A percentile compares a stretch with the other conserved stretches of the same genome.
These are phyloP conservation scores for Tiliqua scincoides DNA, from an alignment of 2,113 vertebrate genomes.

Conservation along the genomic window DNA sequence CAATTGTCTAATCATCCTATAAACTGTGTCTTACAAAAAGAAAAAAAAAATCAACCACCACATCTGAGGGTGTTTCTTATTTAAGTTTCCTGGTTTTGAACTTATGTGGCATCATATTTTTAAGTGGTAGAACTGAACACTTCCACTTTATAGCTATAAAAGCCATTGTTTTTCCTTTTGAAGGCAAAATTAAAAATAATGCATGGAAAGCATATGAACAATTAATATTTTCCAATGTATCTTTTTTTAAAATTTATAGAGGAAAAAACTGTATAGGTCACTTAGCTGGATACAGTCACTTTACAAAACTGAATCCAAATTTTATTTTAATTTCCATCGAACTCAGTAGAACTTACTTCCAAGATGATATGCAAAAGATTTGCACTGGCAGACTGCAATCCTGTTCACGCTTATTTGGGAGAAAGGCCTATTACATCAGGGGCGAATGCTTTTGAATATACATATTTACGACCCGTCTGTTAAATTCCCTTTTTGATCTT, in stretches of 20 bases:
- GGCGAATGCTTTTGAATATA: neutral
- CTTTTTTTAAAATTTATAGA: neutral
- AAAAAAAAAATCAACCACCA: slow-evolving; percentile 32
- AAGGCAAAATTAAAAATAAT: slow-evolving; percentile 13
- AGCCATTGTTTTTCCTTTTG: slow-evolving; percentile 18
- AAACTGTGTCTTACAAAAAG: slow-evolving; percentile 52
- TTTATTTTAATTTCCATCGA: neutral
- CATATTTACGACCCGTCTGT: neutral
- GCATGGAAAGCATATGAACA: slow-evolving; percentile 35
- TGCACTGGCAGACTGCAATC: neutral
- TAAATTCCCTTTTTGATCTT: neutral
- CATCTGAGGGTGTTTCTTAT: slow-evolving; percentile 49
- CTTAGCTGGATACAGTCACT: slow-evolving; percentile 43
- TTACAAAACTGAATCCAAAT: slow-evolving; percentile 15
- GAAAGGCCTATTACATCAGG: neutral
- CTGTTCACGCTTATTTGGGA: neutral
- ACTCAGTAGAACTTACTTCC: neutral
- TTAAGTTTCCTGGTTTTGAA: slow-evolving; percentile 51
- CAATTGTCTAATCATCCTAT: slow-evolving; percentile 60
- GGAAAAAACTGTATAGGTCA: slow-evolving; percentile 23
- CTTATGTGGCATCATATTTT: slow-evolving; percentile 50
- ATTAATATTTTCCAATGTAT: slow-evolving; percentile 7
- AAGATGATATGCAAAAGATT: too few relatives aligned
- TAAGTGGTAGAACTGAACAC: slow-evolving; percentile 47
- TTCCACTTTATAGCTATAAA: slow-evolving; percentile 45